phyloP scores from a whole-genome alignment of 2,797 vertebrate species.

The Eulemur albifrons region DNA sequence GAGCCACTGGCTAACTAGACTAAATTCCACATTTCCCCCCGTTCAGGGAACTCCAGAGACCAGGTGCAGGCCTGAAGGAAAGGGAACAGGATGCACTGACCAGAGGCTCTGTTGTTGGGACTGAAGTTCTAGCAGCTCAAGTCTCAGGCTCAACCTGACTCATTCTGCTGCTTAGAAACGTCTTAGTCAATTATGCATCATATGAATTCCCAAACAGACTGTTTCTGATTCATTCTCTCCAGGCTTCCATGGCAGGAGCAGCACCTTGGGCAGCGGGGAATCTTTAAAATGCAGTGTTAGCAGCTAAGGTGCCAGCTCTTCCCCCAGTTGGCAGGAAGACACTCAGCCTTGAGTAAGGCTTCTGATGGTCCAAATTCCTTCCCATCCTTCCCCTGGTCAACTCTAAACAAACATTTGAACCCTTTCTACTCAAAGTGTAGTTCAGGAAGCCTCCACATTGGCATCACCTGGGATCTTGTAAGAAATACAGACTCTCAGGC shows the following conservation, averaged over 20 bases:
- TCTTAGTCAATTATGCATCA: not conserved
- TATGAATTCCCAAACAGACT: not conserved
- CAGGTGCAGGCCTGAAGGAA: not conserved
- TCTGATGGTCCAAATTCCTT: not conserved
- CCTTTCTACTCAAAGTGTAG: not conserved
- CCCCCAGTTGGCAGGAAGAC: not conserved
- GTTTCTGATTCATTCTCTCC: not conserved
- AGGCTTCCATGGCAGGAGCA: not conserved
- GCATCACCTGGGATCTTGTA: not conserved
- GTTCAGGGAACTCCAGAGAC: not conserved
- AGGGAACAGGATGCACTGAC: not conserved
- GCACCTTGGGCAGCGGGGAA: not conserved
- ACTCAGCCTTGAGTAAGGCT: not conserved
- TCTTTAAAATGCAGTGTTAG: not conserved
- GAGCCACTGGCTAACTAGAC: not conserved
- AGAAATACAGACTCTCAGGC: not conserved
- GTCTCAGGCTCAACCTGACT: not conserved
- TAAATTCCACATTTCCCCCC: not conserved
- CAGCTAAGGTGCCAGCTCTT: not conserved
- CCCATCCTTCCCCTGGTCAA: not conserved
- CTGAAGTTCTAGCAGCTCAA: not conserved
- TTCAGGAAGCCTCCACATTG: not conserved
- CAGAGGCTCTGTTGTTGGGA: not conserved
- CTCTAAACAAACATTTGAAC: not conserved
- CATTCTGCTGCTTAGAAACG: not conserved